Evolutionary conservation across 2,797 vertebrate genomes (phyloP), one percentile per base, ranked within the genome.

Genomic region (Dermochelys coriacea): DNA sequence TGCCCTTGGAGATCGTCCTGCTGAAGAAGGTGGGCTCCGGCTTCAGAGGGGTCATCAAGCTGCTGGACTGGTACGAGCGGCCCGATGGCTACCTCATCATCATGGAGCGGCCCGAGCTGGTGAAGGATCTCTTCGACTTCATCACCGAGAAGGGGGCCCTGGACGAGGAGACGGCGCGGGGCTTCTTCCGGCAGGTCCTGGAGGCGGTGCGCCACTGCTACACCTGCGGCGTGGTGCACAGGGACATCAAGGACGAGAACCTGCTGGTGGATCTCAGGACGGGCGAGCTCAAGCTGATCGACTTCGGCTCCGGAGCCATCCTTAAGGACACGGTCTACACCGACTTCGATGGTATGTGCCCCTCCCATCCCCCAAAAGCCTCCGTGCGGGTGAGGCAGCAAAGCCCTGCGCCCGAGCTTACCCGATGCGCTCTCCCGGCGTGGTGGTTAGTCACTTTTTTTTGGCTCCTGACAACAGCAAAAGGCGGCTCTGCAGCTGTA

Each of bases 271-370:
- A 99, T 74, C 98, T 99, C 81, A 98, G 99, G 97, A 99, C 98
- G 1, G 99, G 99, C 71, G 99, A 99, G 96, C 99, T 99, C 86
- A 99, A 99, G 98, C 99, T 99, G 87, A 99, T 99, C 85, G 99
- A 99, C 98, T 99, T 99, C 92, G 99, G 99, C 86, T 99, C 99
- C 1, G 99, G 99, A 88, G 99, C 99, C 34, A 98, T 99, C 86
- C 99, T 99, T 97, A 99, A 99, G 98, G 99, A 99, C 98, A 99
- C 99, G 0, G 99, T 99, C 85, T 99, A 99, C 98, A 99, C 99
- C 1, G 99, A 99, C 95, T 99, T 99, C 55, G 99, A 99, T 27
- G 99, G 99, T 99, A 98, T 91, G 98, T 96, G 89, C 5, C 82
- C 41, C 47, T 52, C 54, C 50, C 21, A 5, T 14, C 23, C 50